Base-by-base conservation (phyloP, 2,113 vertebrate genomes). In the Larimichthys polyactis region DNA sequence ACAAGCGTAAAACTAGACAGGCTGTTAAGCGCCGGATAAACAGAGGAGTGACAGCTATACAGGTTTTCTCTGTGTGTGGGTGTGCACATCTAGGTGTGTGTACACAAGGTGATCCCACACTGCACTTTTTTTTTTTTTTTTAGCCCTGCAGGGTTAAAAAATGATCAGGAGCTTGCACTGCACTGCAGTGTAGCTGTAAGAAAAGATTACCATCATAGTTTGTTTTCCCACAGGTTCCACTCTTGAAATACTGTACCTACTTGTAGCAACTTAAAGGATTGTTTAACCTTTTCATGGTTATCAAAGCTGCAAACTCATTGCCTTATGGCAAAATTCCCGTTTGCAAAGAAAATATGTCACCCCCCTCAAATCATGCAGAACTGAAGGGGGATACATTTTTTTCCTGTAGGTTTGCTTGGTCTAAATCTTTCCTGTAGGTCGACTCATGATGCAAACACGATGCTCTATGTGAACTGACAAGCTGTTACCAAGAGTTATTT, bases 1-100 rank as follows among this genome's bases (percentile, higher is more conserved):
- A 60, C 71, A 27, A 63, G 57, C 40, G 72, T 65, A 71, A 76
- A 86, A 87, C 73, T 74, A 81, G 89, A 89, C 82, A 51, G 82
- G 85, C 59, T 43, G 55, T 82, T 79, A 52, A 80, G 74, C 81
- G 59, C 69, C 2, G 0, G 43, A 71, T 74, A 74, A 81, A 83
- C 78, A 24, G 48, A 22, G 24, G 36, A 76, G 79, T 74, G 80
- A 87, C 78, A 66, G 72, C 63, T 80, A 79, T 82, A 78, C 65
- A 43, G 48, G 65, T 82, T n/a, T 6, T 36, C 29, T 62, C 46
- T 62, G 24, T 68, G 15, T 74, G 68, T 67, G 66, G n/a, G 66
- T 71, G 72, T 57, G 17, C 19, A 17, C 29, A 44, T 75, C 1
- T 70, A 0, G 75, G 58, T 75, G 63, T 75, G 29, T 54, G 11